These are phyloP conservation scores for Epirrita christyi DNA, from an alignment of 2,888 invertebrate species.

Conservation along the genomic window DNA sequence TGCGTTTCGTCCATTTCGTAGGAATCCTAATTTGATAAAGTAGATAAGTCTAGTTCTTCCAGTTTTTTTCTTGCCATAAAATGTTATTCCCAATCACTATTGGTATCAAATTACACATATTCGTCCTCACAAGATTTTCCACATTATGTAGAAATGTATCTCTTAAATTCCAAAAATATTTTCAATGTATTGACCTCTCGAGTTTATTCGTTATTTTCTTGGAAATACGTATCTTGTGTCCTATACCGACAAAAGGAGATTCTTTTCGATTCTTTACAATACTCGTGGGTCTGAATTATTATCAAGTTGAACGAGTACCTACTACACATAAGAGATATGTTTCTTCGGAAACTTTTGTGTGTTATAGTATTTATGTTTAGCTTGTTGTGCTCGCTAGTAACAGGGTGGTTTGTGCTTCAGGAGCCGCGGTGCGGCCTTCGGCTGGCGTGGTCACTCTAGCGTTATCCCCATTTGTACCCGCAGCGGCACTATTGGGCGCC, in stretches of 20 bases:
- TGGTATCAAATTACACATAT: conserved; percentile 29
- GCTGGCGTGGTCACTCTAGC: conserved; percentile 86
- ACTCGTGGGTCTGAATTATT: background rate
- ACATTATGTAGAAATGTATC: conserved; percentile 15
- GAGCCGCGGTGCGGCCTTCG: conserved; percentile 85
- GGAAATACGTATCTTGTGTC: background rate
- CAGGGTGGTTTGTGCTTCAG: conserved; percentile 83
- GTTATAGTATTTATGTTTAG: conserved; percentile 16
- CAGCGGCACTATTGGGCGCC: conserved; percentile 92
- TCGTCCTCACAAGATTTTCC: conserved; percentile 23
- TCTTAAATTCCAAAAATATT: conserved; percentile 17
- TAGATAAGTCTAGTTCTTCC: no score
- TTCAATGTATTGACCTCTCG: conserved; percentile 1
- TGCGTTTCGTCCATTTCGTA: no score
- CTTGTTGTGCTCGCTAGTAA: conserved; percentile 53
- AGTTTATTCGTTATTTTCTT: conserved; percentile 1
- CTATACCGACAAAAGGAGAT: conserved; percentile 1
- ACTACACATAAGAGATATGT: conserved; percentile 19
- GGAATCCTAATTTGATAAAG: no score
- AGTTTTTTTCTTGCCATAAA: no score
- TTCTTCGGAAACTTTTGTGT: conserved; percentile 20
- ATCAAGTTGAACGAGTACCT: background rate
- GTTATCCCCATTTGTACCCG: conserved; percentile 86
- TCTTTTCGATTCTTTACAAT: conserved; percentile 2
- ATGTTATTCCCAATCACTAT: conserved; percentile 3